Conservation (phyloP, 2,888 invertebrate genomes). For the Drosophila peninsularis region DNA sequence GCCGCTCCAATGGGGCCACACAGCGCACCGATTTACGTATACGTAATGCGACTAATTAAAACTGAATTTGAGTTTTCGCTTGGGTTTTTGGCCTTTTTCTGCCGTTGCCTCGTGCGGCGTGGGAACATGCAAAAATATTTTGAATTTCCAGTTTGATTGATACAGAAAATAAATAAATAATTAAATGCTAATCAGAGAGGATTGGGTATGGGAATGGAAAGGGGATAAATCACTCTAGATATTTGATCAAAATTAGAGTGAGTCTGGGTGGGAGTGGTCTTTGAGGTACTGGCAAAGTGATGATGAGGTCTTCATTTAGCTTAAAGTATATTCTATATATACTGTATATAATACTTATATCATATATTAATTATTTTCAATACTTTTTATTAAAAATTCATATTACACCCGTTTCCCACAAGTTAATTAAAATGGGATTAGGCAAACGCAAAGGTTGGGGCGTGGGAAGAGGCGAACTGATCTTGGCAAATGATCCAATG, state of each 20-base stretch:
- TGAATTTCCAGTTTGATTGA: slow-evolving; percentile 47
- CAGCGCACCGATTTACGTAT: slow-evolving; percentile 54
- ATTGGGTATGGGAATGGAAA: slow-evolving; percentile 32
- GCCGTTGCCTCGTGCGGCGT: slow-evolving; percentile 42
- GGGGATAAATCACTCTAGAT: no score
- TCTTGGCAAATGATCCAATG: slow-evolving; percentile 21
- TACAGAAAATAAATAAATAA: slow-evolving; percentile 34
- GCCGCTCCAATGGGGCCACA: slow-evolving; percentile 49
- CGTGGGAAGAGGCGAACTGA: slow-evolving; percentile 44
- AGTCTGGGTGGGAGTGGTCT: no score
- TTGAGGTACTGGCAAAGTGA: no score
- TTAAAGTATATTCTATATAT: no score
- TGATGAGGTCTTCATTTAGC: no score
- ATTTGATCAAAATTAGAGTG: no score
- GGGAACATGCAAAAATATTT: slow-evolving; percentile 54
- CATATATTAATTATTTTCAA: no score
- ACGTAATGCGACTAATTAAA: slow-evolving; percentile 77
- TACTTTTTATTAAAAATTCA: neutral
- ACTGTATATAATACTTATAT: no score
- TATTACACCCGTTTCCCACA: neutral
- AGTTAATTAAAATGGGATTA: slow-evolving; percentile 54
- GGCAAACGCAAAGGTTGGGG: slow-evolving; percentile 11
- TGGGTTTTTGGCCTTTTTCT: neutral
- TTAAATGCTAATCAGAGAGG: slow-evolving; percentile 50
- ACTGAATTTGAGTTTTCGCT: slow-evolving; percentile 60